A percentile compares a stretch with the other conserved stretches of the same genome.
These are phyloP conservation scores for Sparus aurata DNA, from an alignment of 2,797 vertebrate species.

Conservation along the genomic window DNA sequence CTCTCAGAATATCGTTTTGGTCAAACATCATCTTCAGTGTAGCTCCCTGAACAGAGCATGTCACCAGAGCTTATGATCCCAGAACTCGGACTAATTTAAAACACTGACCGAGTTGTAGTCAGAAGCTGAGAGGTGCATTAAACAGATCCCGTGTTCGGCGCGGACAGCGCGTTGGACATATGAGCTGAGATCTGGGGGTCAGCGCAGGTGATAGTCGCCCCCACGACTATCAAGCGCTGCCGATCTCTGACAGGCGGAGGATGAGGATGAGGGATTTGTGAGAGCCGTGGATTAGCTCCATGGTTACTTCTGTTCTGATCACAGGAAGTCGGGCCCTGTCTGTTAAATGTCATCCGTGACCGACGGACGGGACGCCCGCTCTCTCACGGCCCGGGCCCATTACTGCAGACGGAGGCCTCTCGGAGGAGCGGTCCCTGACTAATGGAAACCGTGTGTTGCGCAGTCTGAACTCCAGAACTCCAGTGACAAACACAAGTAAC, in stretches of 20 bases:
- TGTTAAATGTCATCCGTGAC: slow-evolving; percentile 84
- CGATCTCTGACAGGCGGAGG: slow-evolving; percentile 51
- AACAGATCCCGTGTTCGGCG: slow-evolving; percentile 31
- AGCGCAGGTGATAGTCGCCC: slow-evolving; percentile 46
- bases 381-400: slow-evolving; percentile 77
- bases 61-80: background rate
- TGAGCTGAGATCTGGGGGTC: slow-evolving; percentile 44
- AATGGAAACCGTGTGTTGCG: slow-evolving; percentile 87
- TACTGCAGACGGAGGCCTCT: slow-evolving; percentile 77
- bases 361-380: slow-evolving; percentile 68
- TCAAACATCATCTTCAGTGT: background rate
- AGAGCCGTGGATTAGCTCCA: slow-evolving; percentile 69
- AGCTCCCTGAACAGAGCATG: background rate
- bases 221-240: slow-evolving; percentile 46
- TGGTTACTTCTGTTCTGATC: slow-evolving; percentile 74
- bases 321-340: slow-evolving; percentile 78
- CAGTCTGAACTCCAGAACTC: slow-evolving; percentile 83
- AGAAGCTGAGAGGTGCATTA: slow-evolving; percentile 26
- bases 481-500: slow-evolving; percentile 85
- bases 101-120: slow-evolving; percentile 5
- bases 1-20: background rate
- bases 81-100: background rate
- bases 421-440: slow-evolving; percentile 79
- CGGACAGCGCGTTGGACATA: slow-evolving; percentile 7
- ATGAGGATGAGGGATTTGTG: slow-evolving; percentile 69